Percentiles rank a stretch among this genome's conserved stretches.
Conservation (phyloP, 2,888 invertebrate species). For the Dolichomitus sp. region DNA sequence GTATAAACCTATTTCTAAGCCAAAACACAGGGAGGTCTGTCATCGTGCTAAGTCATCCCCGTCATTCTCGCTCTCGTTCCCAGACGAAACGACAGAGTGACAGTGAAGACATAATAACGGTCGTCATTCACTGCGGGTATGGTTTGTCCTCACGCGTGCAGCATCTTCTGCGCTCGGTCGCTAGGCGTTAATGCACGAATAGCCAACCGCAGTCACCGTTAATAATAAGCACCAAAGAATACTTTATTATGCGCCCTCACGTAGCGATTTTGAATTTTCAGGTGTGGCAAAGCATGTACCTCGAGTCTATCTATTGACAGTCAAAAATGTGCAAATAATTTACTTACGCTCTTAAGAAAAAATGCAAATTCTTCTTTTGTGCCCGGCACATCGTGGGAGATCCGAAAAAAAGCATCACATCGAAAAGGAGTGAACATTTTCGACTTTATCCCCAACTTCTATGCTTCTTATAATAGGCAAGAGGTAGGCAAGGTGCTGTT, state of each 20-base stretch:
- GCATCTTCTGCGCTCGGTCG: constrained; percentile 49
- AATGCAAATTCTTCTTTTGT: not conserved
- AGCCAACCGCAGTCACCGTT: constrained; percentile 77
- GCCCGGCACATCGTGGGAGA: not conserved
- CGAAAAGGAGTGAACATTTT: constrained; percentile 58
- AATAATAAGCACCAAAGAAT: constrained; percentile 81
- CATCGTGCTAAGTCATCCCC: constrained; percentile 66
- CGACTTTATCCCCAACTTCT: constrained; percentile 8
- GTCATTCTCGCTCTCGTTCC: constrained; percentile 61
- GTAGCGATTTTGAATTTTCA: constrained; percentile 73
- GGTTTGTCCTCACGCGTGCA: constrained; percentile 60
- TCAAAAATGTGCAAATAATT: not conserved
- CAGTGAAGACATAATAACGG: constrained; percentile 76
- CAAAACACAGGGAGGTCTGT: constrained; percentile 53
- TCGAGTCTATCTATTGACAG: constrained; percentile 6
- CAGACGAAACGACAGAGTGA: constrained; percentile 56
- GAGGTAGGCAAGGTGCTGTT: constrained; percentile 40
- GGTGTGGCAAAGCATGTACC: constrained; percentile 58
- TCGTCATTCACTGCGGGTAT: constrained; percentile 61
- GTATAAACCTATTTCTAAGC: constrained; percentile 17
- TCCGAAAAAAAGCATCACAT: constrained; percentile 14
- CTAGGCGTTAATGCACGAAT: constrained; percentile 54
- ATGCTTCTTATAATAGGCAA: constrained; percentile 29
- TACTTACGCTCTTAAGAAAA: not conserved
- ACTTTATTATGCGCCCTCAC: constrained; percentile 79